Evolutionary conservation across 2,797 vertebrate species (phyloP), one percentile per base, ranked within the genome.

Genomic region (Sebastiscus tertius): DNA sequence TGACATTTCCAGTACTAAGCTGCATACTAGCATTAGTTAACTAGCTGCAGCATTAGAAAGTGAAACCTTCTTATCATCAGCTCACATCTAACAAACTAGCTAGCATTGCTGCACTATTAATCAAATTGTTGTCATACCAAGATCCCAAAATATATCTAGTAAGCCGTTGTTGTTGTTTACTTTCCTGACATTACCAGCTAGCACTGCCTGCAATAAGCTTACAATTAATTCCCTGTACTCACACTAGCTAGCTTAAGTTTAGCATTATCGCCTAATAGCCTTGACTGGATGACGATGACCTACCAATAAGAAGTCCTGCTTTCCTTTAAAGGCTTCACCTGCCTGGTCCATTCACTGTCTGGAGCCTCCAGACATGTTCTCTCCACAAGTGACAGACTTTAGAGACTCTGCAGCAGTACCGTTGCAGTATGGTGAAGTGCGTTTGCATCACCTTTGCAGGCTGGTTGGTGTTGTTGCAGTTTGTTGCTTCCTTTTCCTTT

Each of bases 231-330:
- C 12, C 14, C 16, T 42, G 22, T 26, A 26, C 8, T 31, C 14
- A 14, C 24, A 4, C 22, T 6, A 39, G 68, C 64, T 69, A 80
- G 74, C 71, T 39, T 39, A 12, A 8, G 34, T 58, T 68, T 71
- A 65, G 69, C 58, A 16, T 65, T 0, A 39, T 2, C 36, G 36
- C 36, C 36, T 39, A 36, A 36, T 36, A 36, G 36, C 36, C 36
- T 39, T 39, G 36, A 13, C 36, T 0, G 36, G 36, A 39, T 39
- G 36, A 39, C 14, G 31, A 58, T 81, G 55, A 82, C 88, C 67
- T 79, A 82, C 76, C 34, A 22, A 29, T 1, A 52, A 63, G 5
- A 75, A 58, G 58, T 81, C 55, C 65, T 62, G 58, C 70, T 68
- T 70, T 56, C 3, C 29, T 8, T 69, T 18, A 12, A 60, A 55